A percentile compares a stretch with the other conserved stretches of the same genome.
These are phyloP conservation scores for Aegypius monachus DNA, from an alignment of 2,113 vertebrate species.

Conservation along the genomic window DNA sequence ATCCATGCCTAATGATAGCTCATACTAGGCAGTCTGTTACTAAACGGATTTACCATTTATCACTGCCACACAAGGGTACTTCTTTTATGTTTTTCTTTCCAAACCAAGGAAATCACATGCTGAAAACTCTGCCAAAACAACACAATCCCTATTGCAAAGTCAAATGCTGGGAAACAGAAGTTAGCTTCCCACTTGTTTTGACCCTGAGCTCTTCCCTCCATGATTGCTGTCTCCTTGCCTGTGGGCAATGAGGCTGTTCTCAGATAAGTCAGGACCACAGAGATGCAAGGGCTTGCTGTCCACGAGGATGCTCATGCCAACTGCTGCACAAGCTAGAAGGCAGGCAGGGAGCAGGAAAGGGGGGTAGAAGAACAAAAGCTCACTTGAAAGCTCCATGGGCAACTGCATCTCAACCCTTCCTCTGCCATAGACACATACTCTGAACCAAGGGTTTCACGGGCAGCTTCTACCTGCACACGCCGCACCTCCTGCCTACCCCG, in stretches of 20 bases:
- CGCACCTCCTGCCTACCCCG: neutral
- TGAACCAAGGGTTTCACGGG: neutral
- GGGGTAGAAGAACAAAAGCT: neutral
- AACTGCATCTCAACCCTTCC: neutral
- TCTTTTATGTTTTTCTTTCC: neutral
- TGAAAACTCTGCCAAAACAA: neutral
- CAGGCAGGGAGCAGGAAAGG: neutral
- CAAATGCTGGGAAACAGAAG: neutral
- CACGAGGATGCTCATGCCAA: neutral
- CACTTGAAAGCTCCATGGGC: neutral
- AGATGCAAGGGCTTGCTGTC: neutral
- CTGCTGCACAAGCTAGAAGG: neutral
- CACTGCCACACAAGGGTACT: neutral
- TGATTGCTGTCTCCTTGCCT: accelerated
- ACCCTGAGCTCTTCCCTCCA: neutral
- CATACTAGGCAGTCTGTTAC: neutral
- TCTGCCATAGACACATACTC: neutral
- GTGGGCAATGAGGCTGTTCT: neutral
- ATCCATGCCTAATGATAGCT: neutral
- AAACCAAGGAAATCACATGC: neutral
- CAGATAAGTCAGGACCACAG: neutral
- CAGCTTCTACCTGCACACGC: neutral
- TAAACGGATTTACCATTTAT: neutral
- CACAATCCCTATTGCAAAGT: neutral
- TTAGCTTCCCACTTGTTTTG: neutral